These are phyloP conservation scores for Conger conger DNA, from an alignment of 2,113 vertebrate species.

Conservation along the genomic window DNA sequence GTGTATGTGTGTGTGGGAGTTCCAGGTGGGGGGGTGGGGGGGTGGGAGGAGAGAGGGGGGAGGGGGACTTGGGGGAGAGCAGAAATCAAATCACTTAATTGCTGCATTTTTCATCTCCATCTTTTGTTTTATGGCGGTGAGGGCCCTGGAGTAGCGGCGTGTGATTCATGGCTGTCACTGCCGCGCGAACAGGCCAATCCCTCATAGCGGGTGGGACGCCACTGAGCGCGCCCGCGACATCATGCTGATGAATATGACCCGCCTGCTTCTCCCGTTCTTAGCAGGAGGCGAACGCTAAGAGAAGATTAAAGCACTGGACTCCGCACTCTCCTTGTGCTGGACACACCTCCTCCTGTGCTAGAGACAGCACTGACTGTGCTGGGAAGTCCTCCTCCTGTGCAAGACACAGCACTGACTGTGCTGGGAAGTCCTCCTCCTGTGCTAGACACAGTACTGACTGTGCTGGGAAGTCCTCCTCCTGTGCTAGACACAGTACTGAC, in stretches of 20 bases:
- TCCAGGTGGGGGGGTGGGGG: constrained; percentile 59
- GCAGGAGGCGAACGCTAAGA: constrained; percentile 77
- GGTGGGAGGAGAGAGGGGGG: neutral
- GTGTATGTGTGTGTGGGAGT: constrained; percentile 15
- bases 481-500: neutral
- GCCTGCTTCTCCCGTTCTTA: constrained; percentile 86
- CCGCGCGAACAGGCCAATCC: constrained; percentile 95
- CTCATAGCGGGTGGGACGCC: constrained; percentile 93
- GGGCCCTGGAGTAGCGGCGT: constrained; percentile 91
- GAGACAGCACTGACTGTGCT: constrained; percentile 56
- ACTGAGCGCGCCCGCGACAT: constrained; percentile 97
- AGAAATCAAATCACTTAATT: constrained; percentile 99
- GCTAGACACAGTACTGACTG: neutral
- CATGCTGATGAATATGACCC: constrained; percentile 99
- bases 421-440: neutral
- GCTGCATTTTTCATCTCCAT: constrained; percentile 99
- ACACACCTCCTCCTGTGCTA: constrained; percentile 57
- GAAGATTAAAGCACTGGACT: constrained; percentile 24
- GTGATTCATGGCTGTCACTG: constrained; percentile 98
- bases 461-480: neutral
- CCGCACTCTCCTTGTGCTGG: neutral
- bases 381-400: neutral
- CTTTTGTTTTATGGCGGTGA: constrained; percentile 99
- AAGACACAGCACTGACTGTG: neutral
- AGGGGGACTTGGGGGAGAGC: constrained; percentile 87